Evolutionary conservation across 2,113 vertebrate genomes (phyloP).

Genomic region (Ascaphus truei): DNA sequence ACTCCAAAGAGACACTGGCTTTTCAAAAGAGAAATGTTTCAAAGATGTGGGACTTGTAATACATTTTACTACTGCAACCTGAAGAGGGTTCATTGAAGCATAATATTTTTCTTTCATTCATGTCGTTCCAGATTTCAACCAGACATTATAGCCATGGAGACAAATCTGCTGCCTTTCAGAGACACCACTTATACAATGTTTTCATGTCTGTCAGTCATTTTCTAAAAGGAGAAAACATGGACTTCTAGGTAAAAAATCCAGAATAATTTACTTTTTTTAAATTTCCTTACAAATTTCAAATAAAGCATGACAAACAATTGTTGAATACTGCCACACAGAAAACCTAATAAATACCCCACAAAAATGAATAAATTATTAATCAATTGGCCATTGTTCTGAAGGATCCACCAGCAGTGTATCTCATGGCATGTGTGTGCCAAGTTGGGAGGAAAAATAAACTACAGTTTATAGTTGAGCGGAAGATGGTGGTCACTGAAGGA

Average conservation of each 20-base stretch:
- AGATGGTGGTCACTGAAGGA: too few relatives aligned
- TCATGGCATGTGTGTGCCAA: too few relatives aligned
- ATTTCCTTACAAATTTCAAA: neutral
- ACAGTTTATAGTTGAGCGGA: too few relatives aligned
- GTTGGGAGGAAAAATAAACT: too few relatives aligned
- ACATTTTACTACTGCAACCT: neutral
- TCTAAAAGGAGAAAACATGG: neutral
- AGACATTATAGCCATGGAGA: neutral
- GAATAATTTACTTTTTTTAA: too few relatives aligned
- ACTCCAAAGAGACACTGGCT: slow-evolving; percentile 33
- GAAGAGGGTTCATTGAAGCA: neutral
- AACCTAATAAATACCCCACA: too few relatives aligned
- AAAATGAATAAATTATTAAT: too few relatives aligned
- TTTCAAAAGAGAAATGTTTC: slow-evolving; percentile 22
- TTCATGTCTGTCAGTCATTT: neutral
- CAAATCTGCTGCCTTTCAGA: neutral
- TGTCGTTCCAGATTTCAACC: neutral
- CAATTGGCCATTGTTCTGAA: too few relatives aligned
- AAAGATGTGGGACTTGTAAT: neutral
- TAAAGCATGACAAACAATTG: too few relatives aligned
- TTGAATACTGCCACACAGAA: too few relatives aligned
- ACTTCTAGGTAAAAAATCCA: neutral
- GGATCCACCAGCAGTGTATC: too few relatives aligned
- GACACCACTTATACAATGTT: neutral
- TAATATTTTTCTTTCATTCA: slow-evolving; percentile 21